phyloP scores from a whole-genome alignment of 1,140 invertebrate species.

The Bombus polaris region DNA sequence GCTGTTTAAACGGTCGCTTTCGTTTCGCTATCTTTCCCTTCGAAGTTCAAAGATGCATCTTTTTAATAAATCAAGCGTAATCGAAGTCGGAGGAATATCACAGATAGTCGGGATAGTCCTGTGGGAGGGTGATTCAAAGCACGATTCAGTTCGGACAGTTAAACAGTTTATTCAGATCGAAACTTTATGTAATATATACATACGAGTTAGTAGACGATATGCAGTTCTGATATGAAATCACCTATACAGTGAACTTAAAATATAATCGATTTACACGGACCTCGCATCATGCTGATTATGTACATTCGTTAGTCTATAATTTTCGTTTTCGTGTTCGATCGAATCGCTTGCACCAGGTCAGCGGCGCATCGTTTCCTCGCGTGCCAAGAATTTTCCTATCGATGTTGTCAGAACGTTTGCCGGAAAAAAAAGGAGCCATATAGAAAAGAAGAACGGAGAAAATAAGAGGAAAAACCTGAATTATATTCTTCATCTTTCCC shows the following conservation, averaged over 20 bases:
- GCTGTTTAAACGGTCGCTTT: no score
- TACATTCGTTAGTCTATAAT: slow-evolving; percentile 61
- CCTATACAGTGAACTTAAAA: slow-evolving; percentile 73
- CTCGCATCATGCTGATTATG: slow-evolving; percentile 62
- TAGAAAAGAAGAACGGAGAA: neutral
- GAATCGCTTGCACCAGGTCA: slow-evolving; percentile 1
- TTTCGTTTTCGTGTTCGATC: slow-evolving; percentile 23
- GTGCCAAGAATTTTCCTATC: neutral
- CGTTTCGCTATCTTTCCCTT: neutral
- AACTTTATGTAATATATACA: slow-evolving; percentile 80
- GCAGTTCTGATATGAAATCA: slow-evolving; percentile 77
- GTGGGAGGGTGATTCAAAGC: slow-evolving; percentile 6
- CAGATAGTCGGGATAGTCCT: neutral
- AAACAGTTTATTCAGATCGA: slow-evolving; percentile 80
- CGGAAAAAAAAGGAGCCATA: neutral
- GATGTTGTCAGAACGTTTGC: neutral
- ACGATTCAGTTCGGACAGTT: slow-evolving; percentile 67
- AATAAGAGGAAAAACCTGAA: no score
- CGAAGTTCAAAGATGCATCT: neutral
- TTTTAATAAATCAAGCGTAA: neutral
- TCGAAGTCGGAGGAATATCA: neutral
- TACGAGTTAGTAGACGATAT: slow-evolving; percentile 78
- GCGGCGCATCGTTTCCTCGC: neutral
- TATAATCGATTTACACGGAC: slow-evolving; percentile 73
- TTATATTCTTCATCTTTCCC: no score